A percentile compares a stretch with the other conserved stretches of the same genome.
phyloP scores from a whole-genome alignment of 2,797 vertebrate species.

The Melanotaenia boesemani region DNA sequence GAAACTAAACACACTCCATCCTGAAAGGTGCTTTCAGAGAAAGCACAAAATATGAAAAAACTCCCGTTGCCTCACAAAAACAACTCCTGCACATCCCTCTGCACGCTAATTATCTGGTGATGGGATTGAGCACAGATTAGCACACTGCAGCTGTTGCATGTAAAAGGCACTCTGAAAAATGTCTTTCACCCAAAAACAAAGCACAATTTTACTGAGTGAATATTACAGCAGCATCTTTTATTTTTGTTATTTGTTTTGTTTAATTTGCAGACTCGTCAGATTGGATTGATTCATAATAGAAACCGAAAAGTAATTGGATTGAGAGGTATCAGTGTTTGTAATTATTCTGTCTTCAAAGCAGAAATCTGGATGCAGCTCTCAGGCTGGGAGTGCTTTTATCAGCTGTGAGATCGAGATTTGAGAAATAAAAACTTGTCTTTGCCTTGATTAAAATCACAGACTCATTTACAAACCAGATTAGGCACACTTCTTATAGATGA shows the following conservation, averaged over 20 bases:
- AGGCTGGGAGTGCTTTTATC: background rate
- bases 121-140: background rate
- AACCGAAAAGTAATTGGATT: background rate
- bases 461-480: constrained; percentile 6
- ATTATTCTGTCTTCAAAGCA: constrained; percentile 4
- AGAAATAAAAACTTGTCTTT: background rate
- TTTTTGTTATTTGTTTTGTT: background rate
- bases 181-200: constrained; percentile 16
- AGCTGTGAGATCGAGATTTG: background rate
- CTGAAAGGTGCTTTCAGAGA: background rate
- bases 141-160: background rate
- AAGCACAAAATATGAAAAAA: background rate
- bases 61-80: background rate
- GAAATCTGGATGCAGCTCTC: background rate
- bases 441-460: constrained; percentile 13
- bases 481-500: constrained; percentile 9
- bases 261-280: background rate
- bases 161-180: background rate
- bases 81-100: constrained; percentile 5
- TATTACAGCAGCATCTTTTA: background rate
- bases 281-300: constrained; percentile 7
- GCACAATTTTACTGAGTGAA: constrained; percentile 14
- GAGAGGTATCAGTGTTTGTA: background rate
- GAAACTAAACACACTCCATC: background rate
- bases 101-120: constrained; percentile 27